Percentiles rank a stretch among this genome's conserved stretches.
phyloP scores from a whole-genome alignment of 2,888 invertebrate species.

The Octodonta nipae region DNA sequence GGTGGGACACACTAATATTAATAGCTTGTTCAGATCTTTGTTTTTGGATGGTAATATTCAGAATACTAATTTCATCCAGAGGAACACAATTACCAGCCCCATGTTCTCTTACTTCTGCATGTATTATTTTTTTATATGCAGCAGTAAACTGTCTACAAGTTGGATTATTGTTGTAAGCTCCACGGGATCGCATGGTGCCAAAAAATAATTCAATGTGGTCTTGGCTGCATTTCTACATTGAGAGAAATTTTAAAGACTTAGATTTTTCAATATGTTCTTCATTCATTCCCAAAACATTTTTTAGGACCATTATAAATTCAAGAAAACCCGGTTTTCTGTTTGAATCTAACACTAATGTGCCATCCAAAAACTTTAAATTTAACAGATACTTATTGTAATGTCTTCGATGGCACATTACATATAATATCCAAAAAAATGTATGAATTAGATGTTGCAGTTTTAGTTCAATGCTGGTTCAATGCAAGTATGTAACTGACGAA shows the following conservation, averaged over 20 bases:
- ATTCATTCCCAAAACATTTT: neutral
- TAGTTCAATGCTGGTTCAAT: no score
- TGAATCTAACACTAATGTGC: constrained; percentile 6
- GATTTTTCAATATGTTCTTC: neutral
- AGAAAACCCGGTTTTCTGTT: constrained; percentile 11
- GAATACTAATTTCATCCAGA: neutral
- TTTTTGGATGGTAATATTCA: neutral
- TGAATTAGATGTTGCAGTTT: no score
- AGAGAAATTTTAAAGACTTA: constrained; percentile 1
- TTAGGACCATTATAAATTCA: neutral
- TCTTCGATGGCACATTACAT: no score
- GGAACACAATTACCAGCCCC: constrained; percentile 1
- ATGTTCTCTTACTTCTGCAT: constrained; percentile 7
- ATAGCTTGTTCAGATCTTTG: neutral
- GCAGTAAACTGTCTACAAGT: constrained; percentile 10
- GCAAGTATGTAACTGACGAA: no score
- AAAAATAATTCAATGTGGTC: constrained; percentile 14
- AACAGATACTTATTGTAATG: neutral
- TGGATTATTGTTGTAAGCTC: constrained; percentile 12
- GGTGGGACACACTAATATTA: neutral
- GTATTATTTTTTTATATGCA: constrained; percentile 10
- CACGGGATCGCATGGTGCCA: constrained; percentile 7
- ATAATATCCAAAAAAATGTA: no score
- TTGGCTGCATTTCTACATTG: constrained; percentile 13
- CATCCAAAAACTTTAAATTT: constrained; percentile 11